These are phyloP conservation scores for Smittia aterrima DNA, from an alignment of 2,888 invertebrate genomes.

Conservation along the genomic window DNA sequence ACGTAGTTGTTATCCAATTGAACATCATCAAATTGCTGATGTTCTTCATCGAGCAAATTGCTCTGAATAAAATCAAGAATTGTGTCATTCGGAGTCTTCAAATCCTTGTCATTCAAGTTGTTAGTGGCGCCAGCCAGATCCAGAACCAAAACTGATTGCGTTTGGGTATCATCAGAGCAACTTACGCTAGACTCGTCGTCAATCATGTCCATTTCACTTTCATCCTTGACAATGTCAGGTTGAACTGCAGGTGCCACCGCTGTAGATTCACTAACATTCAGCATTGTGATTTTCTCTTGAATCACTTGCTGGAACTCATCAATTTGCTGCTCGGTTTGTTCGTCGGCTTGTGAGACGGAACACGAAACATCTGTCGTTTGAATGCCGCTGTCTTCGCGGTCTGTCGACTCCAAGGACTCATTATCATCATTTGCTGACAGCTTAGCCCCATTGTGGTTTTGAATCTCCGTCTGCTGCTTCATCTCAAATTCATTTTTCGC, in stretches of 20 bases:
- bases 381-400: conserved; percentile 75
- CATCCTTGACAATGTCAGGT: neutral
- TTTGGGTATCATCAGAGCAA: conserved; percentile 38
- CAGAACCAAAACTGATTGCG: conserved; percentile 44
- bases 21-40: conserved; percentile 24
- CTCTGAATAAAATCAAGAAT: conserved; percentile 29
- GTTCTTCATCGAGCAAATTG: conserved; percentile 31
- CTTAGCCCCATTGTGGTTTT: conserved; percentile 39
- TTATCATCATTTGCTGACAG: conserved; percentile 54
- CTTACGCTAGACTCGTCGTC: conserved; percentile 42
- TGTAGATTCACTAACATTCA: neutral
- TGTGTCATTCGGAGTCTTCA: conserved; percentile 21
- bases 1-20: conserved; percentile 15
- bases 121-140: conserved; percentile 50
- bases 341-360: conserved; percentile 70
- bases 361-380: conserved; percentile 78
- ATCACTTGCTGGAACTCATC: conserved; percentile 36
- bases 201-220: neutral
- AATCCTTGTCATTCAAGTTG: neutral
- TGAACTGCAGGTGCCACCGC: neutral
- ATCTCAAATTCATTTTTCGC: conserved; percentile 33
- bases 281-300: neutral
- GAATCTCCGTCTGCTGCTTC: conserved; percentile 42
- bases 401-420: conserved; percentile 51
- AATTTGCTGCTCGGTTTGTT: conserved; percentile 55